Base-by-base conservation (phyloP, 2,888 invertebrate genomes). In the Drosophila seclusa region DNA sequence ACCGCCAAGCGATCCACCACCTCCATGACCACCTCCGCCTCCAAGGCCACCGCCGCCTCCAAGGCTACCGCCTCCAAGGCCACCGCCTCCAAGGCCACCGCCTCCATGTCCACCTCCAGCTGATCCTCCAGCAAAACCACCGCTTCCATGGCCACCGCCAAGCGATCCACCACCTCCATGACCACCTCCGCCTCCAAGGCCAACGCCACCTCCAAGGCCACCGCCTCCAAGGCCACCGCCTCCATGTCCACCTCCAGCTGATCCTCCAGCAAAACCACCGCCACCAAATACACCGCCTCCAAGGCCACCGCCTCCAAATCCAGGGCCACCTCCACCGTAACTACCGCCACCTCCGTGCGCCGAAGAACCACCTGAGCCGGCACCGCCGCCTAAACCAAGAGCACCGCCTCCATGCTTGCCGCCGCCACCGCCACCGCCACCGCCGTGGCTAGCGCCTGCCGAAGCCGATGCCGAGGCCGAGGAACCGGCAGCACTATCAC, bases 381-480 rank as follows among this genome's bases (percentile, higher is more conserved):
- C 2, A 8, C 62, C 68, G 18, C 64, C 65, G 0, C 57, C 58
- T 18, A 32, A 36, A 16, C 69, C 69, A 2, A 45, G 29, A 45
- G 11, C 4, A 18, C 68, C 69, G n/a, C 48, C 60, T 6, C 66
- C 76, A 16, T 55, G 54, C 24, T 74, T 72, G 54, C 71, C 73
- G 7, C 72, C 68, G 5, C 73, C 69, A 3, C 72, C 68, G 7
- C 73, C 69, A 3, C 64, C 78, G 27, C 73, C 78, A 10, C 73
- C 73, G 18, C 63, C 66, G 0, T 38, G 67, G 32, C 61, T 61
- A 8, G 73, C 68, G n/a, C 31, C 63, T 6, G 82, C 73, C 27
- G 80, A 76, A 16, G 81, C 78, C 2, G 87, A 76, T n/a, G 86
- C 63, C 4, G 74, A 54, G 21, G 76, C 67, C 21, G 78, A 73